phyloP scores from a whole-genome alignment of 2,888 invertebrate genomes.

The Apamea epomidion region DNA sequence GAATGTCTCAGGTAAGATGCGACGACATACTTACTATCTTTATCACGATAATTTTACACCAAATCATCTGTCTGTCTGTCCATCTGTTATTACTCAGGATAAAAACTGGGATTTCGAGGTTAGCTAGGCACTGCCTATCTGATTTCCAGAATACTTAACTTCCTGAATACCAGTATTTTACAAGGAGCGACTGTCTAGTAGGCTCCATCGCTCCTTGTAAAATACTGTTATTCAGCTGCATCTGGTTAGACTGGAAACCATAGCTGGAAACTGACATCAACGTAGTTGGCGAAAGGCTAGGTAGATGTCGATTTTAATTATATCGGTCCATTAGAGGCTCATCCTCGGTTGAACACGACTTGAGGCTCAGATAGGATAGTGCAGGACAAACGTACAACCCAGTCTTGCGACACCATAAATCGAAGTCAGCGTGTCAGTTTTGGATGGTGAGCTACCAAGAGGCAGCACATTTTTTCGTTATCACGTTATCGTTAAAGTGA shows the following conservation, averaged over 20 bases:
- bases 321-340: background rate
- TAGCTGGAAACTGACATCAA: too few species aligned
- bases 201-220: background rate
- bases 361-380: background rate
- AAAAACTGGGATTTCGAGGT: too few species aligned
- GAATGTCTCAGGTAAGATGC: slow-evolving; percentile 90
- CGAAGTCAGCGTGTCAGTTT: background rate
- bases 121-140: background rate
- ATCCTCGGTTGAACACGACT: background rate
- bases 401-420: too few species aligned
- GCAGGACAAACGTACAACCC: too few species aligned
- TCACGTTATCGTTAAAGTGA: background rate
- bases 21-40: background rate
- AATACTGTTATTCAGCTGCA: background rate
- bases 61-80: background rate
- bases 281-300: background rate
- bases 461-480: background rate
- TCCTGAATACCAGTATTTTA: background rate
- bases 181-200: too few species aligned
- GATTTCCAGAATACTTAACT: background rate
- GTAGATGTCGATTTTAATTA: background rate
- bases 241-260: too few species aligned
- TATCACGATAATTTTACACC: background rate
- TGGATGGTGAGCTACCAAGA: too few species aligned
- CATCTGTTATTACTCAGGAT: background rate